Conservation (phyloP, 2,113 vertebrate genomes). For the Equus quagga region DNA sequence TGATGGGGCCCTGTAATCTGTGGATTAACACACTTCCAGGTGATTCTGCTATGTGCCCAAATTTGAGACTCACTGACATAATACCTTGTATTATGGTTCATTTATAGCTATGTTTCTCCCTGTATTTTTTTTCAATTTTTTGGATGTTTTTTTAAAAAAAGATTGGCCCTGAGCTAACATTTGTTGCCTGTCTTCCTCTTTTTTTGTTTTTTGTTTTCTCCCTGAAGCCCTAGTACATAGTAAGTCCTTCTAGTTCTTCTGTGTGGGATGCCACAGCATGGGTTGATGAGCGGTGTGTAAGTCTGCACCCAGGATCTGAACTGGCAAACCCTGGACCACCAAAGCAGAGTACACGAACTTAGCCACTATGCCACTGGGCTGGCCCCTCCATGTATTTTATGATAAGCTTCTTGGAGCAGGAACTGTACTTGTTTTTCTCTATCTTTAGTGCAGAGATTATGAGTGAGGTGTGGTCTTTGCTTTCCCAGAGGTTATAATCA, state of each 20-base stretch:
- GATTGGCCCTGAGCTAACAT: too few species aligned
- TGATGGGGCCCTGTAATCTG: not conserved
- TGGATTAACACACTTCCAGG: not conserved
- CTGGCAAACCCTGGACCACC: too few species aligned
- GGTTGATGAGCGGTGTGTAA: too few species aligned
- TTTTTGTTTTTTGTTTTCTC: too few species aligned
- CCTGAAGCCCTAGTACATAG: too few species aligned
- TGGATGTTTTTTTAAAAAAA: too few species aligned
- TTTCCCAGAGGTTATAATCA: not conserved
- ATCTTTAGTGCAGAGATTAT: not conserved
- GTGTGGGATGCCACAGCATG: too few species aligned
- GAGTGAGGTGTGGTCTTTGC: not conserved
- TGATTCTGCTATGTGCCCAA: not conserved
- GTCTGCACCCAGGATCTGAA: too few species aligned
- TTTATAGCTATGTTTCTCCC: not conserved
- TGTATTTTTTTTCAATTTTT: not conserved
- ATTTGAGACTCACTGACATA: not conserved
- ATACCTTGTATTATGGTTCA: not conserved
- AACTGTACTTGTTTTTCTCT: not conserved
- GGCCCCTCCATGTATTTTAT: not conserved
- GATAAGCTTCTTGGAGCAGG: not conserved
- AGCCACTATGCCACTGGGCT: too few species aligned
- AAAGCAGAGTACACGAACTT: too few species aligned
- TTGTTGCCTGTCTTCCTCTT: too few species aligned
- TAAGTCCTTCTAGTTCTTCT: too few species aligned